Base-by-base conservation (phyloP, 2,888 invertebrate species). In the Drosophila silvestris region DNA sequence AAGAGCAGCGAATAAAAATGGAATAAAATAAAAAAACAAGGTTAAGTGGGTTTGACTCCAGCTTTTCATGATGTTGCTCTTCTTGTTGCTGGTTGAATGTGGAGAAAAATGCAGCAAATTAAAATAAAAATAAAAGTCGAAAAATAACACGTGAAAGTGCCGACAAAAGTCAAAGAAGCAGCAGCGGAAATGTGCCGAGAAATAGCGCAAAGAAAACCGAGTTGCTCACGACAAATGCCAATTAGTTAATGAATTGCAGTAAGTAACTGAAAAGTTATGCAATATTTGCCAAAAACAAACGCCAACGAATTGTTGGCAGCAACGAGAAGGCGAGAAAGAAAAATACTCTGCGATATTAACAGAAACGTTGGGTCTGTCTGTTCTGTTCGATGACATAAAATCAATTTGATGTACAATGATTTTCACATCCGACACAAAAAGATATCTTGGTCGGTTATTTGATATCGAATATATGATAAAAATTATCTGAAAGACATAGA, bases 221-320 rank as follows among this genome's bases (percentile, higher is more conserved):
- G 78, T 81, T 78, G 71, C 76, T 76, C 70, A 81, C 70, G 72
- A 74, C 63, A 63, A 89, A 81, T 56, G 70, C 69, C 73, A 89
- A 85, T 85, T 89, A 84, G 84, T 86, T 79, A 81, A 77, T 77
- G 79, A 81, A 70, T 64, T 64, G 50, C 57, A 50, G 65, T 35
- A 73, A 68, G 57, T 60, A 68, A 70, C 62, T 56, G 33, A 32
- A 61, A 57, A 65, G 39, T 67, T 52, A 39, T 54, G 41, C 39
- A 77, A 66, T 32, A 68, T 30, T 51, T 59, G 22, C 3, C 26
- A n/a, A n/a, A n/a, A n/a, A n/a, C n/a, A n/a, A n/a, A n/a, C n/a
- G n/a, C n/a, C 4, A 7, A 7, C 6, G 6, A 7, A 22, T 19
- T 14, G 6, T n/a, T n/a, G 22, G 2, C 39, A 39, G 12, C 9